phyloP scores from a whole-genome alignment of 2,888 invertebrate species.

The Thera britannica region DNA sequence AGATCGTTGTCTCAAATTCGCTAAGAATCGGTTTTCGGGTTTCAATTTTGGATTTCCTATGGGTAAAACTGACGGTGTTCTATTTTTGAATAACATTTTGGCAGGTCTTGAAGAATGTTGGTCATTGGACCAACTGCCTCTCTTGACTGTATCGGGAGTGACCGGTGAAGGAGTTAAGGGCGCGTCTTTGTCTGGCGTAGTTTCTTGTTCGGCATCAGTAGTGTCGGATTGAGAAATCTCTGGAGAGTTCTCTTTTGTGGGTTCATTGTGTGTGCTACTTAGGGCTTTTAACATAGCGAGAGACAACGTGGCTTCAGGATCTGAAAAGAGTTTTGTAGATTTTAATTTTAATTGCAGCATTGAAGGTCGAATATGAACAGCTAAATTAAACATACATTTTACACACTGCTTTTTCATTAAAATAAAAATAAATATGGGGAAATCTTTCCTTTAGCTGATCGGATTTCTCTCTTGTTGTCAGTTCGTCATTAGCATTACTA shows the following conservation, averaged over 20 bases:
- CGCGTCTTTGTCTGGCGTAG: conserved; percentile 67
- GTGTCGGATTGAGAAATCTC: conserved; percentile 55
- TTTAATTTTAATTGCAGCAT: not conserved
- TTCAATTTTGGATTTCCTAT: conserved; percentile 66
- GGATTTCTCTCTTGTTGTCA: no score
- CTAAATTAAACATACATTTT: no score
- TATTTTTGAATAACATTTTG: conserved; percentile 73
- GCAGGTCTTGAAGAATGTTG: conserved; percentile 68
- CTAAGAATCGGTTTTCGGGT: conserved; percentile 68
- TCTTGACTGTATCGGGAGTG: conserved; percentile 64
- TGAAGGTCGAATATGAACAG: not conserved
- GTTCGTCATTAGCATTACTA: not conserved
- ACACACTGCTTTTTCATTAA: no score
- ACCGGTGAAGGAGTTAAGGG: conserved; percentile 62
- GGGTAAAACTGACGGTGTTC: conserved; percentile 77
- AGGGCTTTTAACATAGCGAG: conserved; percentile 65
- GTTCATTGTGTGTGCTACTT: conserved; percentile 48
- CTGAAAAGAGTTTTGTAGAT: conserved; percentile 50
- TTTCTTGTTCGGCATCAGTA: conserved; percentile 63
- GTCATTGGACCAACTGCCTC: conserved; percentile 68
- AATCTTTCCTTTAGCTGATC: no score
- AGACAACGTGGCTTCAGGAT: conserved; percentile 70
- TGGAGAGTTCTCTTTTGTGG: conserved; percentile 55
- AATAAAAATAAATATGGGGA: no score
- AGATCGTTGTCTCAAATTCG: conserved; percentile 73